phyloP scores from a whole-genome alignment of 2,888 invertebrate genomes.

The Epinotia nisella region DNA sequence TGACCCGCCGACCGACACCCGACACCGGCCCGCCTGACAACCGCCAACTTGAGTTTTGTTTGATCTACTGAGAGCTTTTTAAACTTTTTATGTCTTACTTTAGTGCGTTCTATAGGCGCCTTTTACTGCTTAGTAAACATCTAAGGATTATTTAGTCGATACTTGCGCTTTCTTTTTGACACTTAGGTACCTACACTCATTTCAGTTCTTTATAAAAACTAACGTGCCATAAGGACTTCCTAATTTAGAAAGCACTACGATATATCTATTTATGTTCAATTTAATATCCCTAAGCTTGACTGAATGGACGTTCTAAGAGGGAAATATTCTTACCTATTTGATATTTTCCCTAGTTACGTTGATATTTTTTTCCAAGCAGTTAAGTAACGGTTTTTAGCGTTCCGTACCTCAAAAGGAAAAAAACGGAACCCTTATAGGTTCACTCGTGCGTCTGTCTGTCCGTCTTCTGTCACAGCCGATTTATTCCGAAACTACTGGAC shows the following conservation, averaged over 20 bases:
- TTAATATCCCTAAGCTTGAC: not conserved
- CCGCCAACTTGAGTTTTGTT: conserved; percentile 79
- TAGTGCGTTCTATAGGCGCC: conserved; percentile 77
- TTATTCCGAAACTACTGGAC: no score
- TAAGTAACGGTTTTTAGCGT: no score
- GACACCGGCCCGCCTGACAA: conserved; percentile 77
- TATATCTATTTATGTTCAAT: not conserved
- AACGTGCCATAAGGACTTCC: conserved; percentile 45
- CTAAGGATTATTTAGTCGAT: conserved; percentile 64
- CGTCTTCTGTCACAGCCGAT: no score
- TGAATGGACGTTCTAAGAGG: not conserved
- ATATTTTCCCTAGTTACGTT: not conserved
- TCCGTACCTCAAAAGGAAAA: no score
- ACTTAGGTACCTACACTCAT: conserved; percentile 47
- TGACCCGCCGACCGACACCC: conserved; percentile 76
- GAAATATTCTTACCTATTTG: not conserved
- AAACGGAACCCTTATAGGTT: no score
- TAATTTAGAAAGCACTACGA: conserved; percentile 15
- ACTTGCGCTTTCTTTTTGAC: conserved; percentile 49
- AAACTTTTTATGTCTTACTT: conserved; percentile 83
- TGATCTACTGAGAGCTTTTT: conserved; percentile 85
- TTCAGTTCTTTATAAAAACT: conserved; percentile 52
- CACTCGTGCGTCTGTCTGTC: no score
- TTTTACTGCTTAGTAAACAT: conserved; percentile 82
- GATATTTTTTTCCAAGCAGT: no score